Evolutionary conservation across 2,797 vertebrate species (phyloP), one percentile per base, ranked within the genome.

Genomic region (Zenarchopterus dispar): DNA sequence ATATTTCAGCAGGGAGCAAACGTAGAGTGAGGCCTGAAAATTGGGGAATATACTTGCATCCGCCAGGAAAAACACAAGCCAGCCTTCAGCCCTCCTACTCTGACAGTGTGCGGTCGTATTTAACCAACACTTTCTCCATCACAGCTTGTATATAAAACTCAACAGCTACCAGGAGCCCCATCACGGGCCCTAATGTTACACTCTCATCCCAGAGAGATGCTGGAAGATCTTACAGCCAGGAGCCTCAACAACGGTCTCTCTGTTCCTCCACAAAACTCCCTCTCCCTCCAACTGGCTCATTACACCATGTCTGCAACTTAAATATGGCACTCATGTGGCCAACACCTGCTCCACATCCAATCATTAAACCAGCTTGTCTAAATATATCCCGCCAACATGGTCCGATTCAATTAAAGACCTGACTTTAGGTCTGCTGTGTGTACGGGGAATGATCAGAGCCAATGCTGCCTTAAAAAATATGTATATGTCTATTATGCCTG

Each of bases 301-400:
- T 91, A 91, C 87, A 66, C 73, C 78, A 87, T 68, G 80, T 89
- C 87, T 88, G 73, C 73, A 67, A 84, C 79, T 87, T 84, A 88
- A 89, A 90, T 87, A 87, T 73, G 84, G 84, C 70, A 61, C 75
- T 89, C 88, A 90, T 91, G 88, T 90, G 90, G 89, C 82, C 74
- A 77, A 84, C 88, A 88, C 84, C 90, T 91, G 90, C 84, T 84
- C 78, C 70, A 77, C 82, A 91, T 90, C 78, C 84, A 89, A 91
- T 87, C 84, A 88, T 89, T 87, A 83, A 91, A 87, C 56, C 80
- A 63, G 76, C 83, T 59, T 77, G 84, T 88, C 74, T 81, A 88
- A 90, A 90, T 86, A 87, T 85, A 89, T 88, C 78, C 75, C 53
- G 44, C 75, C 74, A 67, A 77, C 65, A 75, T 66, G 81, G 56